A percentile compares a stretch with the other conserved stretches of the same genome.
These are phyloP conservation scores for Cryptus viduatorius DNA, from an alignment of 2,888 invertebrate genomes.

Conservation along the genomic window DNA sequence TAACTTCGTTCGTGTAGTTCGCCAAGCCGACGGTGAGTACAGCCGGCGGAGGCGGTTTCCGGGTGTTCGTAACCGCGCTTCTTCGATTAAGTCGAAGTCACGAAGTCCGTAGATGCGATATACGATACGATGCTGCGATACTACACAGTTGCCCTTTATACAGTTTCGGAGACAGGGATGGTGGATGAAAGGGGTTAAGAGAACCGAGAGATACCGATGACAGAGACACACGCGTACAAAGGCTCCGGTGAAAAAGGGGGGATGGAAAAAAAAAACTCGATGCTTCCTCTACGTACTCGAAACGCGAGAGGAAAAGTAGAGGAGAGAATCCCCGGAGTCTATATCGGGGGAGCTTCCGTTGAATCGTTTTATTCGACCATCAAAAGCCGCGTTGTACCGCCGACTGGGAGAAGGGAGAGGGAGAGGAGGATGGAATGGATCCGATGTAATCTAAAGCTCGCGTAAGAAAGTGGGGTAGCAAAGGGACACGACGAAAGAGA, in stretches of 20 bases:
- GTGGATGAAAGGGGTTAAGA: not conserved
- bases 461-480: slow-evolving; percentile 32
- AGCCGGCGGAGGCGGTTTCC: not conserved
- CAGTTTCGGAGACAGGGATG: not conserved
- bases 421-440: slow-evolving; percentile 64
- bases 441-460: slow-evolving; percentile 73
- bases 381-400: slow-evolving; percentile 68
- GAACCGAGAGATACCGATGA: slow-evolving; percentile 27
- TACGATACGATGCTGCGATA: not conserved
- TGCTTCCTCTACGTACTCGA: slow-evolving; percentile 31
- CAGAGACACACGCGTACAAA: slow-evolving; percentile 36
- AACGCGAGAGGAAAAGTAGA: slow-evolving; percentile 38
- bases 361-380: slow-evolving; percentile 71
- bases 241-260: not conserved
- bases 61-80: slow-evolving; percentile 47
- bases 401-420: slow-evolving; percentile 28
- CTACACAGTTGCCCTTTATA: not conserved
- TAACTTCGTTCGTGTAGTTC: not conserved
- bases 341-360: slow-evolving; percentile 50
- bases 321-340: not conserved
- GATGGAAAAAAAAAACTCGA: slow-evolving; percentile 16
- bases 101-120: slow-evolving; percentile 25
- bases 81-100: slow-evolving; percentile 56
- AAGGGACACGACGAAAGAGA: slow-evolving; percentile 1
- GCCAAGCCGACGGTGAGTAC: too few species aligned